phyloP scores from a whole-genome alignment of 1,140 invertebrate genomes.

The Euwallacea fornicatus region DNA sequence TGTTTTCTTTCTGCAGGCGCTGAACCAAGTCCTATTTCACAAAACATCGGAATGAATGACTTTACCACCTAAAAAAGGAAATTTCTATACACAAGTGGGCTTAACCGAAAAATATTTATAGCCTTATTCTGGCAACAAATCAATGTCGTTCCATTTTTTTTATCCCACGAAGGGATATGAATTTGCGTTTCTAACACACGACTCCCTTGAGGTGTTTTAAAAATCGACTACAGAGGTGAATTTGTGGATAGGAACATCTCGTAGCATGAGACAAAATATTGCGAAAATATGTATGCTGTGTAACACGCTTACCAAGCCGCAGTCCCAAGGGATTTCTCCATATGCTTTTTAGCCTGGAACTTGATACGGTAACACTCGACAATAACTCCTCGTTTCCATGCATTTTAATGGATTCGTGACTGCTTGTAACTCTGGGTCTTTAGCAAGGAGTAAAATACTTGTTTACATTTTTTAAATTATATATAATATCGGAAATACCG shows the following conservation, averaged over 20 bases:
- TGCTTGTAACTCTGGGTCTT: neutral
- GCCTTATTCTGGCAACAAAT: no score
- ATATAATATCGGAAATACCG: no score
- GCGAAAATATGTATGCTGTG: slow-evolving; percentile 3
- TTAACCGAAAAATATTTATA: no score
- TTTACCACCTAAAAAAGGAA: no score
- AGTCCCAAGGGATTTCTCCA: neutral
- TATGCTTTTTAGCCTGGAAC: neutral
- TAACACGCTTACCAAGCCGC: neutral
- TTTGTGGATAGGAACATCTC: neutral
- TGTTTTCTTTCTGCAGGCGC: neutral
- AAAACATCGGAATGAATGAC: neutral
- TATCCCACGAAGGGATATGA: no score
- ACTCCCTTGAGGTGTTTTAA: no score
- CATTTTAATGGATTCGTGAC: slow-evolving; percentile 1
- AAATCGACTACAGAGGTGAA: neutral
- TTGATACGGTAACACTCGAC: slow-evolving; percentile 5
- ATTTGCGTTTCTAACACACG: no score
- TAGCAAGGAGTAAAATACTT: no score
- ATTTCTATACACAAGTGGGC: no score
- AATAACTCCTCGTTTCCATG: neutral
- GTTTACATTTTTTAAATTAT: no score
- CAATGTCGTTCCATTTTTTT: no score
- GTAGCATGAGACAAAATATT: slow-evolving; percentile 1
- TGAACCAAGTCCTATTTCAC: neutral